These are phyloP conservation scores for Stegostoma tigrinum DNA, from an alignment of 2,113 vertebrate species.

Conservation along the genomic window DNA sequence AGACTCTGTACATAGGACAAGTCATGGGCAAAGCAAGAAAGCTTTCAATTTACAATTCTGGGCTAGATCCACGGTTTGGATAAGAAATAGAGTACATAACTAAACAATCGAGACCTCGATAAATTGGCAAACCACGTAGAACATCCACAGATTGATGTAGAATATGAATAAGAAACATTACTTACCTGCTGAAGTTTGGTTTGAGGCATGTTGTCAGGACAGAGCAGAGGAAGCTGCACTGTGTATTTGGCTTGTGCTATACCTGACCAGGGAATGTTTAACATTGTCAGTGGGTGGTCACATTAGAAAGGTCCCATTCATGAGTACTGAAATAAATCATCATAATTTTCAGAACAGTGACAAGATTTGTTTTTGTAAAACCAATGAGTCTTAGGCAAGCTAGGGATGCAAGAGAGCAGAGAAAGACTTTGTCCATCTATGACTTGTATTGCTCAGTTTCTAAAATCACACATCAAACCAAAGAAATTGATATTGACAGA, in stretches of 20 bases:
- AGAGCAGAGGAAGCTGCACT: background rate
- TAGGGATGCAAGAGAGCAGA: background rate
- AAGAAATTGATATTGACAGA: background rate
- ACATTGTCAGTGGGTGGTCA: background rate
- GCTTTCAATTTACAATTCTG: background rate
- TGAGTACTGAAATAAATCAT: background rate
- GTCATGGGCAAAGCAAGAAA: background rate
- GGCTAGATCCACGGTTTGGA: background rate
- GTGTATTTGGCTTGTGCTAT: background rate
- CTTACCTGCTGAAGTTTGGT: background rate
- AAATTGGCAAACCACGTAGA: background rate
- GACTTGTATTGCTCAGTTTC: background rate
- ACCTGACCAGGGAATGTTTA: background rate
- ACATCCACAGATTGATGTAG: background rate
- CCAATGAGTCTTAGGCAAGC: background rate
- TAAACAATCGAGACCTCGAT: background rate
- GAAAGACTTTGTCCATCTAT: background rate
- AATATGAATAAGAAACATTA: background rate
- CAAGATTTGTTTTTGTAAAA: background rate
- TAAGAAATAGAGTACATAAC: background rate
- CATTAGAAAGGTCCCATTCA: background rate
- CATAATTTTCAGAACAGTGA: background rate
- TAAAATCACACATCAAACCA: background rate
- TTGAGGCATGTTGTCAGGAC: background rate
- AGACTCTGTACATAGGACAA: background rate